These are phyloP conservation scores for Melieria picta DNA, from an alignment of 2,888 invertebrate genomes.

Conservation along the genomic window DNA sequence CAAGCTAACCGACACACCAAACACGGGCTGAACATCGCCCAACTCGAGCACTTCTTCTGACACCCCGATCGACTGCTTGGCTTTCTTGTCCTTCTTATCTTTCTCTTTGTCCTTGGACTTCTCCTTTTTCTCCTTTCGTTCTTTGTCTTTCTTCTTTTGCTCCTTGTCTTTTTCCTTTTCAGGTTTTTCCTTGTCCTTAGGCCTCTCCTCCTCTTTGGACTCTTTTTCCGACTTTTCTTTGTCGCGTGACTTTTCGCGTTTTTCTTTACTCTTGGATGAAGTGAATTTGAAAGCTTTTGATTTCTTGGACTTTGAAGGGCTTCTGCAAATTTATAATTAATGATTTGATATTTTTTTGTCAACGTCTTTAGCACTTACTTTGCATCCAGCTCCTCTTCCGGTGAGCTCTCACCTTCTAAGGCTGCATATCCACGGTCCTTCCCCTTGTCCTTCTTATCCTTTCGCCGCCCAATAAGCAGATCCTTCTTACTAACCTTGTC, in stretches of 20 bases:
- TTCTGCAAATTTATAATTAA: constrained; percentile 67
- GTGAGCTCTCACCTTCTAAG: constrained; percentile 87
- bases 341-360: not conserved
- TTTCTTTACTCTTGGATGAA: constrained; percentile 84
- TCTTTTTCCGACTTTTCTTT: constrained; percentile 80
- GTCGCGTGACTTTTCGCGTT: constrained; percentile 85
- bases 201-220: constrained; percentile 62
- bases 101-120: constrained; percentile 72
- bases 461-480: constrained; percentile 78
- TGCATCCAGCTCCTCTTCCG: constrained; percentile 85
- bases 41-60: constrained; percentile 78
- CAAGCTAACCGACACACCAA: constrained; percentile 88
- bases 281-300: constrained; percentile 89
- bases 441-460: constrained; percentile 83
- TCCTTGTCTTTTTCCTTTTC: constrained; percentile 67
- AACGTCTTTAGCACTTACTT: constrained; percentile 69
- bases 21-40: constrained; percentile 86
- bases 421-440: constrained; percentile 92
- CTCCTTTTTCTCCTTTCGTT: constrained; percentile 74
- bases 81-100: constrained; percentile 80
- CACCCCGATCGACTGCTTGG: constrained; percentile 69
- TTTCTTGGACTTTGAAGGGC: constrained; percentile 86
- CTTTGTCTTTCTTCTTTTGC: constrained; percentile 71
- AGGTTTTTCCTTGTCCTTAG: constrained; percentile 65
- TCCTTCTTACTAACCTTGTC: constrained; percentile 84